These are phyloP conservation scores for Tolmerus cingulatus DNA, from an alignment of 2,888 invertebrate species.

Conservation along the genomic window DNA sequence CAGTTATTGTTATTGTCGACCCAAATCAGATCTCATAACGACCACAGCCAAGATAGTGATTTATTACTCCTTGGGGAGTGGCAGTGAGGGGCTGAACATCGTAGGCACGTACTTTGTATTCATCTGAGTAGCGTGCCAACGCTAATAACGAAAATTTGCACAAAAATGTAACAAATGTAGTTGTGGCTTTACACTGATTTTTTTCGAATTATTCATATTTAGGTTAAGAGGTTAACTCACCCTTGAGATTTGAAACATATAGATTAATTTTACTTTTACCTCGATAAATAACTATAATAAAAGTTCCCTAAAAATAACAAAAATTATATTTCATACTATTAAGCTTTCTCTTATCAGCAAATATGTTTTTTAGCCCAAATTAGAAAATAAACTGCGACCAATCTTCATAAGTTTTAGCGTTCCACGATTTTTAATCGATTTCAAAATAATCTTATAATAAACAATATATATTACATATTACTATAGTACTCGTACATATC, in stretches of 20 bases:
- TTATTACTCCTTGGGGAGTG: neutral
- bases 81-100: neutral
- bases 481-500: no score
- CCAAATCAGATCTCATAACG: neutral
- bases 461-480: no score
- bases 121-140: neutral
- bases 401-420: no score
- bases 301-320: no score
- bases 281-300: no score
- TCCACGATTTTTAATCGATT: no score
- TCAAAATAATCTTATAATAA: no score
- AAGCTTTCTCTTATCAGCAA: no score
- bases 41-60: neutral
- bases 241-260: neutral
- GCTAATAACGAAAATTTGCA: neutral
- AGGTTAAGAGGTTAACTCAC: neutral
- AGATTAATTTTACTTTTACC: neutral
- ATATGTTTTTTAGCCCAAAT: no score
- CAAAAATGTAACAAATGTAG: neutral
- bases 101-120: neutral
- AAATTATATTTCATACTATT: no score
- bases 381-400: no score
- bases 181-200: neutral
- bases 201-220: neutral
- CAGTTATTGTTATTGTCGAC: constrained; percentile 9